Evolutionary conservation across 2,888 invertebrate genomes (phyloP).

Genomic region (Lepidocyrtinus sp.): DNA sequence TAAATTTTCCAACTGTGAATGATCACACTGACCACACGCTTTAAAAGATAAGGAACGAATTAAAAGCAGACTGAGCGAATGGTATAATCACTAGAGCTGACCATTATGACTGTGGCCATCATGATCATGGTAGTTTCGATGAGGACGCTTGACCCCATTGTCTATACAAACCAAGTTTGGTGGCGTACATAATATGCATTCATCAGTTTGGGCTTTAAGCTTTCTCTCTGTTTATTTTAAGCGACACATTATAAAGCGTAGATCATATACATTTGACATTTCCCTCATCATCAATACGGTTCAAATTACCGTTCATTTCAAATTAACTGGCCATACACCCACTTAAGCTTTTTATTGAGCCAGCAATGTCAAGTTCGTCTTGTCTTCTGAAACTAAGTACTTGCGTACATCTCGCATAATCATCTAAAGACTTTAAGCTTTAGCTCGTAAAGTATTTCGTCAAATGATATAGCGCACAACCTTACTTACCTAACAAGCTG

Average conservation of each 20-base stretch:
- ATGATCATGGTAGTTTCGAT: not conserved
- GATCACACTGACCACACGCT: not conserved
- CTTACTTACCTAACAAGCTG: no score
- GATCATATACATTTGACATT: slow-evolving; percentile 31
- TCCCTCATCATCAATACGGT: slow-evolving; percentile 43
- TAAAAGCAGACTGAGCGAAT: no score
- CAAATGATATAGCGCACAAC: no score
- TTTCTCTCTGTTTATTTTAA: not conserved
- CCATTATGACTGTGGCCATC: not conserved
- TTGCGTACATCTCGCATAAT: no score
- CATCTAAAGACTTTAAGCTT: no score
- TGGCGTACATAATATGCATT: not conserved
- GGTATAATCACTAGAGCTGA: slow-evolving; percentile 5
- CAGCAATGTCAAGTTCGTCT: slow-evolving; percentile 12
- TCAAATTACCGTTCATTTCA: slow-evolving; percentile 53
- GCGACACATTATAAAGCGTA: not conserved
- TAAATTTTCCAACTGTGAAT: no score
- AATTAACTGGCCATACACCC: slow-evolving; percentile 42
- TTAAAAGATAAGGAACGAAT: not conserved
- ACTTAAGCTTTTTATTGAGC: slow-evolving; percentile 13
- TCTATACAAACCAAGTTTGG: slow-evolving; percentile 11
- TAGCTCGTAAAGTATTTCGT: no score
- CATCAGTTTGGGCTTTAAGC: not conserved
- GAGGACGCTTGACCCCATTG: slow-evolving; percentile 46
- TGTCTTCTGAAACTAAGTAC: no score